Conservation (phyloP, 2,888 invertebrate species). For the Rosalia funebris region DNA sequence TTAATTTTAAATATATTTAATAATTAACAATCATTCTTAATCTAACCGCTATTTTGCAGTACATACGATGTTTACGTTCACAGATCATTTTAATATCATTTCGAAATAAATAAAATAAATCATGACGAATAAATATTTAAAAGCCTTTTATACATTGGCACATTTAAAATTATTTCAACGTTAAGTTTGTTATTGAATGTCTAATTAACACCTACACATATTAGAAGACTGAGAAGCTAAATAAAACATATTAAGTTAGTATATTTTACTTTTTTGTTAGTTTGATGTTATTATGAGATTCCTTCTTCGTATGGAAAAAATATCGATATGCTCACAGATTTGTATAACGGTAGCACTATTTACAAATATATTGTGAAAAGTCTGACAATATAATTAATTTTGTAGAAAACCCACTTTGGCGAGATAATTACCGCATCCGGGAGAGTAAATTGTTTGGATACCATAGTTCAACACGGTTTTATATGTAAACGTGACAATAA, state of each 20-base stretch:
- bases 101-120: no score
- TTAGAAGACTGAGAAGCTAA: not conserved
- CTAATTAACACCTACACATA: conserved; percentile 10
- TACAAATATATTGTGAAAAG: conserved; percentile 21
- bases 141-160: conserved; percentile 7
- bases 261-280: no score
- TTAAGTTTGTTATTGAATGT: conserved; percentile 21
- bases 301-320: not conserved
- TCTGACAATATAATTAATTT: conserved; percentile 47
- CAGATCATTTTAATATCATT: conserved; percentile 10
- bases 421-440: conserved; percentile 52
- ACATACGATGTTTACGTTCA: not conserved
- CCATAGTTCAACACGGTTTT: not conserved
- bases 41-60: not conserved
- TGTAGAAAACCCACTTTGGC: conserved; percentile 48
- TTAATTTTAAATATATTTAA: no score
- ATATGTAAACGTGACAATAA: not conserved
- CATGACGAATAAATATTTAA: conserved; percentile 9
- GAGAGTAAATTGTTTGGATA: conserved; percentile 12
- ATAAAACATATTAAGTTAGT: not conserved
- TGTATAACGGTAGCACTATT: not conserved
- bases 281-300: not conserved
- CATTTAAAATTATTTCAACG: conserved; percentile 18
- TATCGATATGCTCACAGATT: not conserved
- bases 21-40: no score